These are phyloP conservation scores for Carterocephalus palaemon DNA, from an alignment of 2,888 invertebrate genomes.

Conservation along the genomic window DNA sequence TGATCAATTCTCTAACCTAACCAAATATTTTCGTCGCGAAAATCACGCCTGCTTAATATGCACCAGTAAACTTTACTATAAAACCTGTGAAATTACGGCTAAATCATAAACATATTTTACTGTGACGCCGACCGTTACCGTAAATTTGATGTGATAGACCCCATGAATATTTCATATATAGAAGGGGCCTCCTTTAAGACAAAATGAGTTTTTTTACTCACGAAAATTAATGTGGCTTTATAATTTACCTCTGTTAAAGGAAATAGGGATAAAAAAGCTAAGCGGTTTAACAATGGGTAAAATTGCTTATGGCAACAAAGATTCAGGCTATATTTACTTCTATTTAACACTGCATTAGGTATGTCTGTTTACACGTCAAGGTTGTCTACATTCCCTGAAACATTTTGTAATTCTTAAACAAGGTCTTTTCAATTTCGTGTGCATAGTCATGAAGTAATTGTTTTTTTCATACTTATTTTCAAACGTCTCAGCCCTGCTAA, in stretches of 20 bases:
- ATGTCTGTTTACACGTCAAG: slow-evolving; percentile 13
- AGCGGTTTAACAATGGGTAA: slow-evolving; percentile 10
- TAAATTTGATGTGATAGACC: slow-evolving; percentile 3
- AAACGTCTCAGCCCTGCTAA: no score
- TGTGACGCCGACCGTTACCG: slow-evolving; percentile 13
- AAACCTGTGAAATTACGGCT: slow-evolving; percentile 9
- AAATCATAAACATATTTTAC: slow-evolving; percentile 18
- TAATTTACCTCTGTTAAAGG: slow-evolving; percentile 4
- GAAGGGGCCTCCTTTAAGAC: slow-evolving; percentile 3
- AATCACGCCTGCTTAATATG: slow-evolving; percentile 5
- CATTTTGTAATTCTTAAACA: slow-evolving; percentile 9
- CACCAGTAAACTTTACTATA: slow-evolving; percentile 5
- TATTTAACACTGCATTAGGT: slow-evolving; percentile 16
- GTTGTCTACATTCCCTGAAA: no score
- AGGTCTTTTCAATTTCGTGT: no score
- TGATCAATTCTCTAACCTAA: neutral
- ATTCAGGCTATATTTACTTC: slow-evolving; percentile 15
- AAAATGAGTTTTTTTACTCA: slow-evolving; percentile 2
- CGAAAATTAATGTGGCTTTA: slow-evolving; percentile 8
- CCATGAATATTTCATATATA: slow-evolving; percentile 4
- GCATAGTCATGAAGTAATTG: no score
- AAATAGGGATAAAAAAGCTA: slow-evolving; percentile 8
- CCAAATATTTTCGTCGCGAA: neutral
- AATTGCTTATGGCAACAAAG: slow-evolving; percentile 4
- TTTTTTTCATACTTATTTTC: no score